Conservation (phyloP, 2,888 invertebrate species). For the Hemicrepidius hirtus region DNA sequence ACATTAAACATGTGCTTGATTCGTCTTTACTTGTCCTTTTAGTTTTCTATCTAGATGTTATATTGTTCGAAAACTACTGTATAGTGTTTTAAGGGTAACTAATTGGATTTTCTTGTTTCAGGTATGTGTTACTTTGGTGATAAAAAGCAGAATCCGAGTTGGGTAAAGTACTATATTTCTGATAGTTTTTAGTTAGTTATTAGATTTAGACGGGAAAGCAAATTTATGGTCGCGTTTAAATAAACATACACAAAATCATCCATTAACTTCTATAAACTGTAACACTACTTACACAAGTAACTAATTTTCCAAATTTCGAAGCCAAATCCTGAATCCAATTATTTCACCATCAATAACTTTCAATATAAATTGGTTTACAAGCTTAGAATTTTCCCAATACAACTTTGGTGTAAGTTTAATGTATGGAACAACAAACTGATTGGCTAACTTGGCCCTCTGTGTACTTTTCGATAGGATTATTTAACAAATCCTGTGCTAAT, state of each 20-base stretch:
- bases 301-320: too few relatives aligned
- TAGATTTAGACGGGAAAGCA: too few relatives aligned
- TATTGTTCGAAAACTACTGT: constrained; percentile 12
- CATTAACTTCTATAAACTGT: too few relatives aligned
- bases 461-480: constrained; percentile 52
- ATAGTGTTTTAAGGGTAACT: neutral
- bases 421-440: constrained; percentile 44
- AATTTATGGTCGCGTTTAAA: too few relatives aligned
- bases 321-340: too few relatives aligned
- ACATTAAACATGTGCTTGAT: constrained; percentile 42
- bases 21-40: constrained; percentile 23
- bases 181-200: too few relatives aligned
- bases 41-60: constrained; percentile 8
- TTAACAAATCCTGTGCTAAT: constrained; percentile 49
- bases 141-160: neutral
- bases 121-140: constrained; percentile 25
- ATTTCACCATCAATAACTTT: neutral
- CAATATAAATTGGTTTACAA: constrained; percentile 27
- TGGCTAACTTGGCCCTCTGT: constrained; percentile 47
- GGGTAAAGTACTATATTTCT: neutral
- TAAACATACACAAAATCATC: too few relatives aligned
- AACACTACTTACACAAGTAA: too few relatives aligned
- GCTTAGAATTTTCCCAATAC: constrained; percentile 37
- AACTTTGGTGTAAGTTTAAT: constrained; percentile 42
- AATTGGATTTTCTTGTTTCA: constrained; percentile 31